Conservation (phyloP, 2,113 vertebrate species). For the Corythaixoides concolor region DNA sequence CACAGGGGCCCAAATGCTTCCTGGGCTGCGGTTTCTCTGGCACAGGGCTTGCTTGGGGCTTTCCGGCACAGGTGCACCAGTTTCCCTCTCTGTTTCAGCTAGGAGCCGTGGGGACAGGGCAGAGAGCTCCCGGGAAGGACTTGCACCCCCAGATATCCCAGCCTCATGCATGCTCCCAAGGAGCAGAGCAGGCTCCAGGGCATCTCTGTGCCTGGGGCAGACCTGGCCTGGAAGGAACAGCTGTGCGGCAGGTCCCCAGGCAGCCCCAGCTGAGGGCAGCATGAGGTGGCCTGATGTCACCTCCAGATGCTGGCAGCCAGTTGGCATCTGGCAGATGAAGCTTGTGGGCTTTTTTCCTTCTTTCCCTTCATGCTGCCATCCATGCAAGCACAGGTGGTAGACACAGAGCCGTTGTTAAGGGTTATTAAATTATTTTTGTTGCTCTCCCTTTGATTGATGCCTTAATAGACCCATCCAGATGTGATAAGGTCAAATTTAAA, state of each 20-base stretch:
- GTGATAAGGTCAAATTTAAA: conserved; percentile 60
- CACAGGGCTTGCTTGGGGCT: neutral
- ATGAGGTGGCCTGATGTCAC: accelerated
- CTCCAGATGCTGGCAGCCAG: neutral
- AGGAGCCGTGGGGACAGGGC: neutral
- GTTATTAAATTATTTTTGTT: neutral
- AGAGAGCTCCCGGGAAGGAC: neutral
- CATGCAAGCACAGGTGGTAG: neutral
- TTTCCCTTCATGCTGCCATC: neutral
- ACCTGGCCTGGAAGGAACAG: neutral
- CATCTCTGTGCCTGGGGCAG: neutral
- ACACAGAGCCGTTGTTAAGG: neutral
- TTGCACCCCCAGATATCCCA: neutral
- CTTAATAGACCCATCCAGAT: conserved; percentile 10
- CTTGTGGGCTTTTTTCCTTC: neutral
- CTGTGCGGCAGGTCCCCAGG: neutral
- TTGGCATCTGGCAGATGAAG: accelerated
- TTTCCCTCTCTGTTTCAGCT: accelerated
- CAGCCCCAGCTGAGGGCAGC: neutral
- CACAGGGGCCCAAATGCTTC: neutral
- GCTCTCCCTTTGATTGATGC: conserved; percentile 36
- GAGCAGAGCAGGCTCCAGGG: neutral
- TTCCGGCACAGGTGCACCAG: neutral
- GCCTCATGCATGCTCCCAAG: accelerated
- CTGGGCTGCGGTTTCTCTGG: neutral